These are phyloP conservation scores for Pogonophryne albipinna DNA, from an alignment of 2,797 vertebrate species.

Conservation along the genomic window DNA sequence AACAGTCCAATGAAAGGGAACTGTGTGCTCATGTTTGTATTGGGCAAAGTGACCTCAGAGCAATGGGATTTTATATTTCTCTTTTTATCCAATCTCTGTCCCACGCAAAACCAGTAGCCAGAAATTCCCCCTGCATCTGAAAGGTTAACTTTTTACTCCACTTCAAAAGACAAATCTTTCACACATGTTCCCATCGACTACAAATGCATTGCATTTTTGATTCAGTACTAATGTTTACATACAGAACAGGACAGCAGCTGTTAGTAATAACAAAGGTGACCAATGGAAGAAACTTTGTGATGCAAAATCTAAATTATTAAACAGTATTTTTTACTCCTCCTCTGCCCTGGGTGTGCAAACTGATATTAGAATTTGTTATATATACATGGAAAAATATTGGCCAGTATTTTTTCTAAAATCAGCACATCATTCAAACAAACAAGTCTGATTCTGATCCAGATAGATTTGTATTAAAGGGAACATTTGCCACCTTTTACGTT, in stretches of 20 bases:
- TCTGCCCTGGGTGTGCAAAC: not conserved
- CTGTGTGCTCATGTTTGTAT: not conserved
- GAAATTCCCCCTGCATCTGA: not conserved
- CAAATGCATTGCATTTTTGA: not conserved
- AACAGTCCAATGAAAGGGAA: not conserved
- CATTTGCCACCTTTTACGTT: no score
- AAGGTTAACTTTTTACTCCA: not conserved
- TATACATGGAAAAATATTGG: not conserved
- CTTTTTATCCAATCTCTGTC: not conserved
- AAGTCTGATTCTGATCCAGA: not conserved
- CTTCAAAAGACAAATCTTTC: not conserved
- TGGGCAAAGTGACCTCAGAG: not conserved
- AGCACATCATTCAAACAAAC: not conserved
- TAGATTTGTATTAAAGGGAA: not conserved
- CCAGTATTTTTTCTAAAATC: not conserved
- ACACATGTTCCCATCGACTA: not conserved
- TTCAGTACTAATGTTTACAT: not conserved
- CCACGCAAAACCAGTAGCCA: not conserved
- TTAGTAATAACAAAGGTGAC: constrained; percentile 11
- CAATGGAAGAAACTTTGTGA: not conserved
- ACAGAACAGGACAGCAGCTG: constrained; percentile 8
- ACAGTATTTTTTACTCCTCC: not conserved
- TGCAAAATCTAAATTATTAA: not conserved
- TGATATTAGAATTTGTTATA: not conserved
- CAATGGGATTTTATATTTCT: constrained; percentile 10